Evolutionary conservation across 2,888 invertebrate genomes (phyloP).

Genomic region (Mimas tiliae): DNA sequence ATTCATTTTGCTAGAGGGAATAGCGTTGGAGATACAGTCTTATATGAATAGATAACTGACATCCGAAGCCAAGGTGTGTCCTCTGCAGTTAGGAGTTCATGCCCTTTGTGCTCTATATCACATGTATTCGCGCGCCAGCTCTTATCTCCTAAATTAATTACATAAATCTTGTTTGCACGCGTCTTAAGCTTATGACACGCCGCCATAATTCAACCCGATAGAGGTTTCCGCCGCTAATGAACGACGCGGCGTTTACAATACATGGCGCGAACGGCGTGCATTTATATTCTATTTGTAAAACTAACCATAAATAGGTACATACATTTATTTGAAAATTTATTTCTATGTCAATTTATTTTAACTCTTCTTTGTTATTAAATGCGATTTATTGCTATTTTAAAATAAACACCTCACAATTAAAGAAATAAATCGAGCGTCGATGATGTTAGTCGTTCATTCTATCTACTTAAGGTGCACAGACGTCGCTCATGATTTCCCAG

Average conservation of each 20-base stretch:
- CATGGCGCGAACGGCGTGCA: neutral
- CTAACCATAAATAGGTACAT: neutral
- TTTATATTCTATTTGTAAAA: neutral
- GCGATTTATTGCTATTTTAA: neutral
- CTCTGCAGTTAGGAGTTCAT: slow-evolving; percentile 45
- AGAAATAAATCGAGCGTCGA: slow-evolving; percentile 37
- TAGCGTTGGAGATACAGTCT: slow-evolving; percentile 39
- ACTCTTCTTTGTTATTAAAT: neutral
- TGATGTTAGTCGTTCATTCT: slow-evolving; percentile 34
- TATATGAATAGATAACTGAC: slow-evolving; percentile 41
- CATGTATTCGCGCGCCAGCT: slow-evolving; percentile 72
- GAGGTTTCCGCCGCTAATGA: slow-evolving; percentile 80
- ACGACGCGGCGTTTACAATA: slow-evolving; percentile 57
- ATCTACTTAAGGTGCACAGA: slow-evolving; percentile 37
- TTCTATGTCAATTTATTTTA: neutral
- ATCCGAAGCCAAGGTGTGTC: slow-evolving; percentile 39
- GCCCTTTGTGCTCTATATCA: slow-evolving; percentile 71
- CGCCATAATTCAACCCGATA: slow-evolving; percentile 78
- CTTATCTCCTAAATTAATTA: slow-evolving; percentile 84
- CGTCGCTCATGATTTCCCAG: slow-evolving; percentile 76
- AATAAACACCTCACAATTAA: slow-evolving; percentile 16
- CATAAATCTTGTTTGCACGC: slow-evolving; percentile 84
- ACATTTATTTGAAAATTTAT: neutral
- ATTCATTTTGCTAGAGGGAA: slow-evolving; percentile 18
- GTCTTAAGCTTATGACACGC: slow-evolving; percentile 82